A percentile compares a stretch with the other conserved stretches of the same genome.
phyloP scores from a whole-genome alignment of 2,113 vertebrate species.

The Colinus virginianus region DNA sequence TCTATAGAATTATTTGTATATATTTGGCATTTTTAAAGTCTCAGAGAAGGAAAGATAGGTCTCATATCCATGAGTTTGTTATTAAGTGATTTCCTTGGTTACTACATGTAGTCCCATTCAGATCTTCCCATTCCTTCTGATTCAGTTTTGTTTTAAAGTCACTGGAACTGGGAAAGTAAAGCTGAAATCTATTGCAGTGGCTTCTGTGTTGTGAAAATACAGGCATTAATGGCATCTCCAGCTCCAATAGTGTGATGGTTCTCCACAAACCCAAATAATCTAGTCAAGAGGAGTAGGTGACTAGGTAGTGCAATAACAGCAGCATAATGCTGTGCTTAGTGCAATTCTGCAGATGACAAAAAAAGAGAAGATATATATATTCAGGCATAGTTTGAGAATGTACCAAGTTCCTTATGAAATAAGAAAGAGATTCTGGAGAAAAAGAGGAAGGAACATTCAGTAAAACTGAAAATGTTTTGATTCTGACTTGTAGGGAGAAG shows the following conservation, averaged over 20 bases:
- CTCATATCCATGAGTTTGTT: not conserved
- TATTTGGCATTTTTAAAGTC: not conserved
- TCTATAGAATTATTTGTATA: not conserved
- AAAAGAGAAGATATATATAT: not conserved
- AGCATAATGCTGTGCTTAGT: not conserved
- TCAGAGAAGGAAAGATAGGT: not conserved
- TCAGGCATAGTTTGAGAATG: not conserved
- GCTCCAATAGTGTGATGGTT: not conserved
- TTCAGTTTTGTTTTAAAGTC: not conserved
- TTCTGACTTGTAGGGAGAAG: not conserved
- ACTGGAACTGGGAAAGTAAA: not conserved
- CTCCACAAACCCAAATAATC: not conserved
- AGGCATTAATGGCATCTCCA: not conserved
- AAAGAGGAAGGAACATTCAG: not conserved
- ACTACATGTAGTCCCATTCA: not conserved
- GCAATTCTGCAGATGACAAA: not conserved
- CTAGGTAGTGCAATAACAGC: accelerated
- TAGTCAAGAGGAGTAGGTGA: not conserved
- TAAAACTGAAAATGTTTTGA: not conserved
- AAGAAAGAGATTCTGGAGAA: not conserved
- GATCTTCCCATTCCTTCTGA: not conserved
- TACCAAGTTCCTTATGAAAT: not conserved
- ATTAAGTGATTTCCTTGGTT: not conserved
- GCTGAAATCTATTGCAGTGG: not conserved
- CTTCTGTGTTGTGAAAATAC: not conserved